phyloP scores from a whole-genome alignment of 2,888 invertebrate genomes.

The Pollenia angustigena region DNA sequence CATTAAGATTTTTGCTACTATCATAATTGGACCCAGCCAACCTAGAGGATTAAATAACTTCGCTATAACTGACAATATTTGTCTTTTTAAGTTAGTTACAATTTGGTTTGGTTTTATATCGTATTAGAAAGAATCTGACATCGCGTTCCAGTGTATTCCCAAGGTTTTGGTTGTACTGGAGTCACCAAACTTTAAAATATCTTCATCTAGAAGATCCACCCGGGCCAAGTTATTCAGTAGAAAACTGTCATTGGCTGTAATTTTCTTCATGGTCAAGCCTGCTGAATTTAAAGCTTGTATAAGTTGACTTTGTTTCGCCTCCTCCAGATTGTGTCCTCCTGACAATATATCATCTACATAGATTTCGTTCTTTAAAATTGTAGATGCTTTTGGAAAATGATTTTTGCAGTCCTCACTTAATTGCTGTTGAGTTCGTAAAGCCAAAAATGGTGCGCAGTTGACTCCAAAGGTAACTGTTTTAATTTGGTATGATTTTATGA shows the following conservation, averaged over 20 bases:
- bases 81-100: not conserved
- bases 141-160: constrained; percentile 46
- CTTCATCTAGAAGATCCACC: constrained; percentile 19
- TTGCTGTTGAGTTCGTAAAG: no score
- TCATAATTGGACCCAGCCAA: constrained; percentile 41
- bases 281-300: not conserved
- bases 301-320: not conserved
- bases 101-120: not conserved
- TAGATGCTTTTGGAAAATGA: no score
- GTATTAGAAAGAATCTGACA: constrained; percentile 18
- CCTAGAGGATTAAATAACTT: constrained; percentile 35
- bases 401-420: no score
- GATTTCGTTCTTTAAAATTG: not conserved
- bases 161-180: constrained; percentile 32
- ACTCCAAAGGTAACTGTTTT: no score
- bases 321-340: no score
- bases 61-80: constrained; percentile 38
- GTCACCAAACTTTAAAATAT: constrained; percentile 33
- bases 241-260: not conserved
- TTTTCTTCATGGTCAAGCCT: not conserved
- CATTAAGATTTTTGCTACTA: constrained; percentile 13
- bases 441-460: no score
- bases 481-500: no score
- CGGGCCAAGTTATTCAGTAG: not conserved
- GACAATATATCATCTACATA: no score